Evolutionary conservation across 2,113 vertebrate species (phyloP).

Genomic region (Fulica atra): DNA sequence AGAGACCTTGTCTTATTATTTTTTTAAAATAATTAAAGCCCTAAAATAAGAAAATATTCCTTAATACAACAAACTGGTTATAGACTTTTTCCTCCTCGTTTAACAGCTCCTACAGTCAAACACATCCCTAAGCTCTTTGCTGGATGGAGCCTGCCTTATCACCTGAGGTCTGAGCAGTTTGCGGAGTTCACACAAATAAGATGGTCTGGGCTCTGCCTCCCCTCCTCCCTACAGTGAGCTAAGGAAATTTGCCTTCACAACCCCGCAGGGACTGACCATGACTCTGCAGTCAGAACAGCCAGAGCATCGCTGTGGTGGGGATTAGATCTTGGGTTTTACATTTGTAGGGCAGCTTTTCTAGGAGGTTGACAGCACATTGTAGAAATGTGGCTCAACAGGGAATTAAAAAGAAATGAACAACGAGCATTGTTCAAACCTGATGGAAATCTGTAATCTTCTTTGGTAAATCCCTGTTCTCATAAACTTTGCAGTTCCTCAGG

Average conservation of each 20-base stretch:
- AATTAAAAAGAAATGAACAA: constrained; percentile 40
- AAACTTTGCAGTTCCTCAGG: background rate
- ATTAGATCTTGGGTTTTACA: background rate
- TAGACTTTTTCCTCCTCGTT: background rate
- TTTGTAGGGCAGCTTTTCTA: constrained; percentile 5
- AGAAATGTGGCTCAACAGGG: background rate
- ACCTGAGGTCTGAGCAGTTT: background rate
- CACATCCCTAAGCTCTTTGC: background rate
- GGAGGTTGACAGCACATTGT: background rate
- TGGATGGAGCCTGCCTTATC: background rate
- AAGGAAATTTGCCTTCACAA: background rate
- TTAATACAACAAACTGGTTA: background rate
- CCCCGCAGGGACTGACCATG: background rate
- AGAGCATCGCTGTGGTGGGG: background rate
- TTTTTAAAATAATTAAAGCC: background rate
- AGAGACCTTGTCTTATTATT: background rate
- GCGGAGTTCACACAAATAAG: background rate
- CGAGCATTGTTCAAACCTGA: background rate
- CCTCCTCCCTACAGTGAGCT: background rate
- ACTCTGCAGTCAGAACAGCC: background rate
- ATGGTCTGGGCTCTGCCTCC: background rate
- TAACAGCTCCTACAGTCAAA: background rate
- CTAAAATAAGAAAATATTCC: background rate
- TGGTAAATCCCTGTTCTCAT: constrained; percentile 32
- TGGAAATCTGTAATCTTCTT: constrained; percentile 60